Evolutionary conservation across 2,113 vertebrate genomes (phyloP).

Genomic region (Tyto alba): DNA sequence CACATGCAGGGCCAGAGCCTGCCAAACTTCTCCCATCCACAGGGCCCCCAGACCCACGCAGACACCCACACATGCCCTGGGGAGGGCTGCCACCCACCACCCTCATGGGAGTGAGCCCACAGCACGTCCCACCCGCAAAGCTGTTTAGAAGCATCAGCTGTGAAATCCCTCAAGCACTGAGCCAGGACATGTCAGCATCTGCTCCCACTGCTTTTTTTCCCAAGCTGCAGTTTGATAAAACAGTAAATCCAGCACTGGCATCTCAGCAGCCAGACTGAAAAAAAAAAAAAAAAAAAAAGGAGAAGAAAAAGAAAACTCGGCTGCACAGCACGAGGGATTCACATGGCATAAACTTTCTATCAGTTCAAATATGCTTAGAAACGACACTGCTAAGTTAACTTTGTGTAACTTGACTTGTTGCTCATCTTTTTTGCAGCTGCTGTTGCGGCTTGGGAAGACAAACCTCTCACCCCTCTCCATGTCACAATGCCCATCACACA

Average conservation of each 20-base stretch:
- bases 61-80: fast-evolving
- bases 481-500: not conserved
- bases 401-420: fast-evolving
- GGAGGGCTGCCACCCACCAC: not conserved
- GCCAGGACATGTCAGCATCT: not conserved
- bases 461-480: not conserved
- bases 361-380: not conserved
- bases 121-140: not conserved
- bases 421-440: not conserved
- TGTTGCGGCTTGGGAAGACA: not conserved
- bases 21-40: fast-evolving
- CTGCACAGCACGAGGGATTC: not conserved
- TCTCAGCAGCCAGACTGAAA: not conserved
- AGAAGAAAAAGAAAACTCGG: not conserved
- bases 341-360: not conserved
- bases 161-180: not conserved
- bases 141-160: not conserved
- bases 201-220: not conserved
- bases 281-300: not conserved
- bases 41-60: not conserved
- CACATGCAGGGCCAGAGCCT: not conserved
- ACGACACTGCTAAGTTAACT: not conserved
- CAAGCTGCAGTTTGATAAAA: not conserved
- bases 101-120: fast-evolving
- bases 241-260: not conserved